These are phyloP conservation scores for Chalcis sispes DNA, from an alignment of 2,888 invertebrate species.

Conservation along the genomic window DNA sequence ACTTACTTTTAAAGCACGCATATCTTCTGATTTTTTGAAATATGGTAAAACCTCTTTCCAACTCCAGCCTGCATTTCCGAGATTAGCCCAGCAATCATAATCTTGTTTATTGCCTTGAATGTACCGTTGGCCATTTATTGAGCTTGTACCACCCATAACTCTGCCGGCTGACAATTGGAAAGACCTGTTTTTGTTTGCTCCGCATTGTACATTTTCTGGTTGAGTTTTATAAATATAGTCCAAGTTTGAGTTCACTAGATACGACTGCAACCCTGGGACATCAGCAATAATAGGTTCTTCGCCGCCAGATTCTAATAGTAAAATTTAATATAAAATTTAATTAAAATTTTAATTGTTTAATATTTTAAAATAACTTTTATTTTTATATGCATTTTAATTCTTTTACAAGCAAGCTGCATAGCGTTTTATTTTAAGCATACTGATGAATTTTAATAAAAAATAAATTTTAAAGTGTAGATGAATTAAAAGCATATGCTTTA, in stretches of 20 bases:
- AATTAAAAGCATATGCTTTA: no score
- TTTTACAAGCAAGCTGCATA: no score
- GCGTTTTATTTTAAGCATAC: no score
- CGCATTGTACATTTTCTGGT: neutral
- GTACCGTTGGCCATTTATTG: slow-evolving; percentile 7
- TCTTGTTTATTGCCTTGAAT: slow-evolving; percentile 12
- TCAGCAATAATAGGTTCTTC: slow-evolving; percentile 15
- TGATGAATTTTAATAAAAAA: no score
- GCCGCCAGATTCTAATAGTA: slow-evolving; percentile 15
- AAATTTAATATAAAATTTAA: no score
- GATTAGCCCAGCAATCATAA: slow-evolving; percentile 9
- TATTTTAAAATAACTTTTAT: no score
- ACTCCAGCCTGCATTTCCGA: slow-evolving; percentile 23
- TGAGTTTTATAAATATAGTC: slow-evolving; percentile 54
- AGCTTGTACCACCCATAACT: slow-evolving; percentile 22
- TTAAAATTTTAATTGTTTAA: no score
- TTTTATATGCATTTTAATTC: no score
- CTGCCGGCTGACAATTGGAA: slow-evolving; percentile 1
- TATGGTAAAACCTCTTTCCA: slow-evolving; percentile 6
- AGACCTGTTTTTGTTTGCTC: neutral
- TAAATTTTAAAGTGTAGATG: no score
- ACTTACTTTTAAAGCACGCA: slow-evolving; percentile 34
- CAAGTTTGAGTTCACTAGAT: neutral
- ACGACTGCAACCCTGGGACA: neutral
- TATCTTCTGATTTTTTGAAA: slow-evolving; percentile 22